phyloP scores from a whole-genome alignment of 1,140 invertebrate genomes.

The Phthorimaea operculella region DNA sequence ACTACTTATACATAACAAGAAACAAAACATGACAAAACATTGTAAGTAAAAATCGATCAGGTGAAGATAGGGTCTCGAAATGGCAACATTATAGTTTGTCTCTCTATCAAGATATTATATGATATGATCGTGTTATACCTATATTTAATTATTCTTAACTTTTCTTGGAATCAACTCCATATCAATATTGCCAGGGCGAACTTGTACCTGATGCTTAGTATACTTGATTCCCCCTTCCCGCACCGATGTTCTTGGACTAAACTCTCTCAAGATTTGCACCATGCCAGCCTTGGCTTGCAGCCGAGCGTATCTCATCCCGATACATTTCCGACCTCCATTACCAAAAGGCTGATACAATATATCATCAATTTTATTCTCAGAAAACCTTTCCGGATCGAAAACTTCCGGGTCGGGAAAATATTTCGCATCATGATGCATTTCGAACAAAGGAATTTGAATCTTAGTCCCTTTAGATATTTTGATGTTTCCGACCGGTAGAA shows the following conservation, averaged over 20 bases:
- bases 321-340: constrained; percentile 66
- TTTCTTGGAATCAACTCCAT: constrained; percentile 16
- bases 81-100: too few species aligned
- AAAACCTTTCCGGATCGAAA: constrained; percentile 62
- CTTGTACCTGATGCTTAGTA: constrained; percentile 21
- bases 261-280: constrained; percentile 36
- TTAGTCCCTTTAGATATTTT: constrained; percentile 32
- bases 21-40: too few species aligned
- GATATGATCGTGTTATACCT: too few species aligned
- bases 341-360: constrained; percentile 71
- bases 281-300: constrained; percentile 54
- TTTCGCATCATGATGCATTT: constrained; percentile 43
- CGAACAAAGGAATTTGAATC: constrained; percentile 35
- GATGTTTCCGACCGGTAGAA: constrained; percentile 32
- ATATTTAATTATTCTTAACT: neutral
- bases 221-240: constrained; percentile 15
- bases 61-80: too few species aligned
- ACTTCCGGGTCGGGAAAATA: constrained; percentile 51
- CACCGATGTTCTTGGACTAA: constrained; percentile 24
- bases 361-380: constrained; percentile 34
- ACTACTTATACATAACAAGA: too few species aligned
- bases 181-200: constrained; percentile 23
- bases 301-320: constrained; percentile 59
- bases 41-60: too few species aligned
- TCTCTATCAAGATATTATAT: too few species aligned